These are phyloP conservation scores for Mus caroli DNA, from an alignment of 2,797 vertebrate genomes.

Conservation along the genomic window DNA sequence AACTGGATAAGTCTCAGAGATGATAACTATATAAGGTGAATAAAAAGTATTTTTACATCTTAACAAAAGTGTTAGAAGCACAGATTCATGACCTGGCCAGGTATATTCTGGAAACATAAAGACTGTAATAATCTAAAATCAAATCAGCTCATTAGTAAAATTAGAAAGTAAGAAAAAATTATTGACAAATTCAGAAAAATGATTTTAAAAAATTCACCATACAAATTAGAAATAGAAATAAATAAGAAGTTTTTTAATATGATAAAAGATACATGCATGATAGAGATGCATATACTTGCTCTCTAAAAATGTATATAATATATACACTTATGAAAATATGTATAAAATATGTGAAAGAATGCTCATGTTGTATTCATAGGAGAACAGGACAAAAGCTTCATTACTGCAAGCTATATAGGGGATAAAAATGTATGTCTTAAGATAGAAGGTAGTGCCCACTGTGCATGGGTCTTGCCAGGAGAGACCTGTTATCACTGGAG, in stretches of 20 bases:
- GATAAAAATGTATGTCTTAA: not conserved
- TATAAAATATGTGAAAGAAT: not conserved
- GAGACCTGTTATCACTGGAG: no score
- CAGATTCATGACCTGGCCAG: not conserved
- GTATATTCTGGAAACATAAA: not conserved
- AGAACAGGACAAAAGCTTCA: not conserved
- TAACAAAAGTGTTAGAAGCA: not conserved
- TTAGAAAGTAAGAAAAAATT: not conserved
- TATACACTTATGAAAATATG: not conserved
- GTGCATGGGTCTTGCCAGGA: no score
- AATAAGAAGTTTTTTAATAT: not conserved
- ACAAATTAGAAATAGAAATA: not conserved
- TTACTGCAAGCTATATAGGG: not conserved
- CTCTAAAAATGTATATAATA: not conserved
- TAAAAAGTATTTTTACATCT: not conserved
- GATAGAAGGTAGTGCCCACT: not conserved
- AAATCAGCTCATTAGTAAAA: not conserved
- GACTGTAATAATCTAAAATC: not conserved
- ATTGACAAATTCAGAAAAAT: not conserved
- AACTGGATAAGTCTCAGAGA: no score
- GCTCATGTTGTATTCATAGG: not conserved
- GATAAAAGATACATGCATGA: not conserved
- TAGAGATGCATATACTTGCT: not conserved
- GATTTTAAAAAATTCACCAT: not conserved
- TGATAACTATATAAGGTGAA: no score